phyloP scores from a whole-genome alignment of 1,140 invertebrate genomes.

The Dendrolimus punctatus region DNA sequence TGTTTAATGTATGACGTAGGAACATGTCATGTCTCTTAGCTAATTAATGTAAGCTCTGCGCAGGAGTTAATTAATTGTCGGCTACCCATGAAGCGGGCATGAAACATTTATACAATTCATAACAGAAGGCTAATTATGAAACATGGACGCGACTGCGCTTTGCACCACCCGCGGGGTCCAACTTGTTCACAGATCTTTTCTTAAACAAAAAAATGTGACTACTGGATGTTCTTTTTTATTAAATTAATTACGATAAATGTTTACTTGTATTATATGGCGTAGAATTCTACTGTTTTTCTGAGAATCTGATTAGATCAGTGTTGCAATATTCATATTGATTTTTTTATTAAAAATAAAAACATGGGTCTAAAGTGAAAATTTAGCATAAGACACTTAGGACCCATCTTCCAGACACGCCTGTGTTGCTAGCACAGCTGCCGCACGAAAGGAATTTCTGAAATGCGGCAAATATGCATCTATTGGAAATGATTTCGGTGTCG shows the following conservation, averaged over 20 bases:
- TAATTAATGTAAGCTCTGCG: constrained; percentile 61
- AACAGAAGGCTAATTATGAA: constrained; percentile 61
- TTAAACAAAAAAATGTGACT: constrained; percentile 43
- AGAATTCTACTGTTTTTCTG: too few species aligned
- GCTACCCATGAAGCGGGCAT: constrained; percentile 47
- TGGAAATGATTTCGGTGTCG: too few species aligned
- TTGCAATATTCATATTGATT: too few species aligned
- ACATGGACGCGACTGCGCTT: constrained; percentile 37
- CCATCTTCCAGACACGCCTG: too few species aligned
- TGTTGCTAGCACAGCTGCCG: too few species aligned
- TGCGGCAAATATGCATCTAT: too few species aligned
- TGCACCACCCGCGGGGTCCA: constrained; percentile 54
- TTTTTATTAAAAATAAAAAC: too few species aligned
- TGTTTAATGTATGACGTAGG: constrained; percentile 44
- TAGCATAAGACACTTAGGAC: too few species aligned
- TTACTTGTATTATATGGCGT: neutral
- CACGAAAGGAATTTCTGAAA: too few species aligned
- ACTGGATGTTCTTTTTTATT: constrained; percentile 33
- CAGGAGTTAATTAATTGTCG: constrained; percentile 65
- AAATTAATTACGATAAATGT: constrained; percentile 14
- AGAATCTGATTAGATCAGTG: too few species aligned
- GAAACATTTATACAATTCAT: constrained; percentile 70
- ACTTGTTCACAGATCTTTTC: constrained; percentile 19
- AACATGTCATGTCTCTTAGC: constrained; percentile 40
- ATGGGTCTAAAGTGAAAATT: too few species aligned